Conservation (phyloP, 2,797 vertebrate genomes). For the Darevskia mixta region DNA sequence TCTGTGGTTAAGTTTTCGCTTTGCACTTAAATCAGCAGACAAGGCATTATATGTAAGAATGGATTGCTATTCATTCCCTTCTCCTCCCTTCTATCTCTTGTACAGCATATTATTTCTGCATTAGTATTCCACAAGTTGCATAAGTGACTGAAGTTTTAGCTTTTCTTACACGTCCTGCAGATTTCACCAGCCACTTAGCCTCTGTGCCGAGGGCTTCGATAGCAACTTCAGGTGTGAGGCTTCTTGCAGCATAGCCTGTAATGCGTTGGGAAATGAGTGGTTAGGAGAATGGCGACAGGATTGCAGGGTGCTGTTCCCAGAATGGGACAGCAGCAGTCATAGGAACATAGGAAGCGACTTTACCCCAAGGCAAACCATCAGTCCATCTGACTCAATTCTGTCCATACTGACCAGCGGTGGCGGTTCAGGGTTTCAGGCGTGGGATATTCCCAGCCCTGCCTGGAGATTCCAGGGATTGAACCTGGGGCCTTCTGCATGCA, state of each 20-base stretch:
- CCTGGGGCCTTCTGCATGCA: no score
- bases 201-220: background rate
- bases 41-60: conserved; percentile 13
- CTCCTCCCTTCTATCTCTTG: background rate
- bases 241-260: background rate
- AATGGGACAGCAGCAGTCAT: background rate
- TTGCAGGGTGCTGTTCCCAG: background rate
- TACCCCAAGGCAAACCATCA: no score
- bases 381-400: no score
- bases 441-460: no score
- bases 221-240: background rate
- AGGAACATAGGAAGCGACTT: no score
- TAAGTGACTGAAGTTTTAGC: background rate
- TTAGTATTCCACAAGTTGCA: conserved; percentile 7
- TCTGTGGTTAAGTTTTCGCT: conserved; percentile 5
- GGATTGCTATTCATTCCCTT: background rate
- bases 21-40: background rate
- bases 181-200: background rate
- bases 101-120: conserved; percentile 13
- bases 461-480: no score
- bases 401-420: no score
- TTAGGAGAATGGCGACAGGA: background rate
- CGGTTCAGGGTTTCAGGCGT: no score
- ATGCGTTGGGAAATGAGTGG: background rate
- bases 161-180: background rate